Evolutionary conservation across 2,797 vertebrate species (phyloP), one percentile per base, ranked within the genome.

Genomic region (Takifugu rubripes): DNA sequence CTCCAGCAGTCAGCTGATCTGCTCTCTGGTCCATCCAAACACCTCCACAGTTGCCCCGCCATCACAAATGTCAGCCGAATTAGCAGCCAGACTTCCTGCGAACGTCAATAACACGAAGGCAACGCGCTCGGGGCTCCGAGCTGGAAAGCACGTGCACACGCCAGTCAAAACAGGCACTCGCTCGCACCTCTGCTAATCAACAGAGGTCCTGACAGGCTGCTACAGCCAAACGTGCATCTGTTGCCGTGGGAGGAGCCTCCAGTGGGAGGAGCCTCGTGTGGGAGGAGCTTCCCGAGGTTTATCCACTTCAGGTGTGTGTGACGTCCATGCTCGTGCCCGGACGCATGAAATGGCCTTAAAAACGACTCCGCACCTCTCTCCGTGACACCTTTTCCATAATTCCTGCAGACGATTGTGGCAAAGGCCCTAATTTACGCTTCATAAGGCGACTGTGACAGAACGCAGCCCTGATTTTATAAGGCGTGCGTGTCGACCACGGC

Each of bases 11-110:
- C 70, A 78, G 67, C 60, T 77, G 70, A 46, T 79, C 78, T 75
- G 72, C 75, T 67, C 70, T 73, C 57, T 58, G 27, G 55, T 40
- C 52, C 52, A 64, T 44, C 56, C 24, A 48, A 75, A 66, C 64
- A n/a, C 1, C 48, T 66, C 54, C 49, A 25, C 36, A 74, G 64
- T 71, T 66, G 57, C 65, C 59, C 53, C 44, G 52, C 59, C 64
- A 56, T 51, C 61, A 61, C 49, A 84, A 86, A 86, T 84, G 75
- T 82, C 82, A 83, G 66, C 54, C 74, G 78, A 76, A 83, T 86
- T 85, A 83, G 57, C 47, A 61, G 54, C 9, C 65, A 48, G 58
- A 46, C 52, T 61, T 76, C 74, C 74, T 56, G 67, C 5, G 10
- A 67, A 64, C 57, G 52, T 64, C 42, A 29, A 48, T 0, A 27